Percentiles rank a stretch among this genome's conserved stretches.
Conservation (phyloP, 2,888 invertebrate species). For the Cryptocephalus moraei region DNA sequence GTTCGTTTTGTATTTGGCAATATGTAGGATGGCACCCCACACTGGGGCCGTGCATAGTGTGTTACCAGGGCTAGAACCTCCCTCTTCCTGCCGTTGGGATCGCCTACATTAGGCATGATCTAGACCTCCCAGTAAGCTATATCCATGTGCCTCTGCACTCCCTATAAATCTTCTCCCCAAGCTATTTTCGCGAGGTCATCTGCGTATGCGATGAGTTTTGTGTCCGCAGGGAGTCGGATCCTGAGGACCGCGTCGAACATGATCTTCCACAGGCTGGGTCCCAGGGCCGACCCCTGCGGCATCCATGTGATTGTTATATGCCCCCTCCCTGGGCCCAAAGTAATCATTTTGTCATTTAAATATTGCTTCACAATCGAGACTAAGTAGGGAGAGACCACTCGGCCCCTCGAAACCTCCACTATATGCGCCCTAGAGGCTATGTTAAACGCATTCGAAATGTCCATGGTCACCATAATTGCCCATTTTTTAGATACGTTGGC, state of each 20-base stretch:
- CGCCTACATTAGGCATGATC: too few species aligned
- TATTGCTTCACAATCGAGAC: background rate
- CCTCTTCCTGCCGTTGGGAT: too few species aligned
- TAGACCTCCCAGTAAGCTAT: too few species aligned
- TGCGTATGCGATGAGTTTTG: conserved; percentile 5
- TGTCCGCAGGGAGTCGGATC: background rate
- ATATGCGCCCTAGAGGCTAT: background rate
- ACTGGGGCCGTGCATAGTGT: too few species aligned
- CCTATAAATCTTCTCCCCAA: too few species aligned
- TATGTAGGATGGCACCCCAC: too few species aligned
- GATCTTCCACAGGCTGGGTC: conserved; percentile 12
- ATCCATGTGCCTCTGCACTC: too few species aligned
- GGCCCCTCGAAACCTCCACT: background rate
- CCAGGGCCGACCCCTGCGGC: conserved; percentile 10
- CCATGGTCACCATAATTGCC: background rate
- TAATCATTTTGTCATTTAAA: background rate
- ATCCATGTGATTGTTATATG: conserved; percentile 2
- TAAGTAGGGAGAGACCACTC: background rate
- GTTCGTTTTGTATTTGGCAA: too few species aligned
- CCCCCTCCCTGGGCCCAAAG: background rate
- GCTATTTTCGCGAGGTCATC: conserved; percentile 13
- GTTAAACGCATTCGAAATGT: background rate
- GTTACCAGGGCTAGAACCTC: too few species aligned
- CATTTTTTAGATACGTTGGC: too few species aligned
- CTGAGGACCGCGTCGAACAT: conserved; percentile 7